Conservation (phyloP, 2,888 invertebrate species). For the Odiellus spinosus region DNA sequence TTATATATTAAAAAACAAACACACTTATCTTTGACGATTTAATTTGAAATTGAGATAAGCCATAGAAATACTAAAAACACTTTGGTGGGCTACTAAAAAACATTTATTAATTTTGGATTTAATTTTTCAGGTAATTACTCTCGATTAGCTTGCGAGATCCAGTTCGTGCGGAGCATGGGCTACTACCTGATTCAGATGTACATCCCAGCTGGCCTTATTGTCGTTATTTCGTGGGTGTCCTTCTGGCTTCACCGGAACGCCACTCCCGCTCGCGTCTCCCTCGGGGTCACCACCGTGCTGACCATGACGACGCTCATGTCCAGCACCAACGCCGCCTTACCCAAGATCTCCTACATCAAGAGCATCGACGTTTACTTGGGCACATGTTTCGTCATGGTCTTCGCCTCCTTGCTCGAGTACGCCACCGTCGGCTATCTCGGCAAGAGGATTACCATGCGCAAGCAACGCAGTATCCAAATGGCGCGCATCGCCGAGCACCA, state of each 20-base stretch:
- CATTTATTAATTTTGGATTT: too few relatives aligned
- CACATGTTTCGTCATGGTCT: constrained; percentile 33
- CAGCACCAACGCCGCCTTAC: constrained; percentile 28
- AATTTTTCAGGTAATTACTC: constrained; percentile 26
- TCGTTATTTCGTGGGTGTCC: constrained; percentile 23
- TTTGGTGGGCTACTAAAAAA: too few relatives aligned
- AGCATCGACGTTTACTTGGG: constrained; percentile 31
- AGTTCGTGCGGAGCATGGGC: constrained; percentile 28
- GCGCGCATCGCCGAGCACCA: constrained; percentile 18
- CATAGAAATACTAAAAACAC: too few relatives aligned
- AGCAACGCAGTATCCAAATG: constrained; percentile 18
- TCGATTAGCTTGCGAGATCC: constrained; percentile 25
- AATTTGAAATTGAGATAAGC: too few relatives aligned
- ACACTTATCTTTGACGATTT: too few relatives aligned
- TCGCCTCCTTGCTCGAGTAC: constrained; percentile 31
- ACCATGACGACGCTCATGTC: constrained; percentile 31
- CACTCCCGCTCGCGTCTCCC: constrained; percentile 22
- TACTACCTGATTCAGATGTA: constrained; percentile 32
- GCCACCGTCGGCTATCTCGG: constrained; percentile 22
- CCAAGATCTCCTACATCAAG: constrained; percentile 33
- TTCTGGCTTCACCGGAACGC: constrained; percentile 23
- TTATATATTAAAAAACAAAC: too few relatives aligned
- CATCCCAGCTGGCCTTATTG: constrained; percentile 25
- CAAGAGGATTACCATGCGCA: constrained; percentile 22
- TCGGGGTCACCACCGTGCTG: constrained; percentile 23